These are phyloP conservation scores for Ophioninae sp. DNA, from an alignment of 2,888 invertebrate genomes.

Conservation along the genomic window DNA sequence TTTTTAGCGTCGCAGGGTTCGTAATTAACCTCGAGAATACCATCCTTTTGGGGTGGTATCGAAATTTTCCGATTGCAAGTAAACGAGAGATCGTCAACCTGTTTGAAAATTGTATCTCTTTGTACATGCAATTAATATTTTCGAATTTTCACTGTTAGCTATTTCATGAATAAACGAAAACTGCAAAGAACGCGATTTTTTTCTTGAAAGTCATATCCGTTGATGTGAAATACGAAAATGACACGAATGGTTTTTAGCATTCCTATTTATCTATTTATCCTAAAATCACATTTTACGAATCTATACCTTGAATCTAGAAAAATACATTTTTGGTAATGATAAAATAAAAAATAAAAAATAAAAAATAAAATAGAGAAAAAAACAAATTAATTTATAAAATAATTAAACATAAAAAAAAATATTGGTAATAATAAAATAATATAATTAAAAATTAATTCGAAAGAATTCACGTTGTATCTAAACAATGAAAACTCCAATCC, in stretches of 20 bases:
- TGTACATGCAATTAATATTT: not conserved
- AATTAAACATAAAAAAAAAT: too few species aligned
- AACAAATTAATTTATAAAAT: too few species aligned
- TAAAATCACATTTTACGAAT: too few species aligned
- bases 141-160: not conserved
- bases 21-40: conserved; percentile 66
- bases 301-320: not conserved
- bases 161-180: not conserved
- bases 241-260: too few species aligned
- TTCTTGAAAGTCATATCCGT: too few species aligned
- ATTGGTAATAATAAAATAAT: too few species aligned
- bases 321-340: not conserved
- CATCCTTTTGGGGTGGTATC: conserved; percentile 52
- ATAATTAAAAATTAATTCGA: too few species aligned
- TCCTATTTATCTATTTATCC: too few species aligned
- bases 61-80: conserved; percentile 58
- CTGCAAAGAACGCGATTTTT: too few species aligned
- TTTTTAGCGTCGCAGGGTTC: conserved; percentile 69
- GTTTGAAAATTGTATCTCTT: conserved; percentile 8
- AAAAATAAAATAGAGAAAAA: not conserved
- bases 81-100: conserved; percentile 70
- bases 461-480: too few species aligned
- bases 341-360: not conserved
- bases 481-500: too few species aligned
- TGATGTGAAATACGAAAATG: too few species aligned